These are phyloP conservation scores for Lithophane leautieri DNA, from an alignment of 2,888 invertebrate genomes.

Conservation along the genomic window DNA sequence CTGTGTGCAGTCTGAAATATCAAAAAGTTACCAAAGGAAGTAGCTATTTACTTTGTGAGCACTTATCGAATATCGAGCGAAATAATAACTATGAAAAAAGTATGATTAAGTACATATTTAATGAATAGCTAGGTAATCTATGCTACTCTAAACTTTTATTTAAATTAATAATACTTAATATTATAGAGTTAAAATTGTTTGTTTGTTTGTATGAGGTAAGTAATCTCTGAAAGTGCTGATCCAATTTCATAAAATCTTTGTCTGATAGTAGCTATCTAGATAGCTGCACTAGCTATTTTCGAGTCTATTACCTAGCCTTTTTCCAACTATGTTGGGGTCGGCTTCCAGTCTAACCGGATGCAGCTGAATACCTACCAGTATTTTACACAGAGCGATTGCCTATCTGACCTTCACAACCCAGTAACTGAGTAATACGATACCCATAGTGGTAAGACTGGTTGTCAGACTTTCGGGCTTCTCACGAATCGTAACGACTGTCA, in stretches of 20 bases:
- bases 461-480: no score
- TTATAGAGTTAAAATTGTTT: neutral
- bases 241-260: neutral
- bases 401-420: no score
- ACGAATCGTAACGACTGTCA: no score
- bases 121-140: neutral
- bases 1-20: constrained; percentile 9
- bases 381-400: no score
- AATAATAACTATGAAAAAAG: neutral
- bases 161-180: neutral
- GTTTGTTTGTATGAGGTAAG: neutral
- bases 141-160: neutral
- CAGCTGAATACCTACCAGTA: no score
- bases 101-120: neutral
- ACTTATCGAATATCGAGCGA: neutral
- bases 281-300: neutral
- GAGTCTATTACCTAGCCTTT: neutral
- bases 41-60: neutral
- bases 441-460: no score
- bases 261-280: neutral
- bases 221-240: neutral
- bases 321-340: no score
- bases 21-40: neutral
- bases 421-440: no score
- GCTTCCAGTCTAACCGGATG: no score